A percentile compares a stretch with the other conserved stretches of the same genome.
Conservation (phyloP, 2,113 vertebrate genomes). For the Dascyllus trimaculatus region DNA sequence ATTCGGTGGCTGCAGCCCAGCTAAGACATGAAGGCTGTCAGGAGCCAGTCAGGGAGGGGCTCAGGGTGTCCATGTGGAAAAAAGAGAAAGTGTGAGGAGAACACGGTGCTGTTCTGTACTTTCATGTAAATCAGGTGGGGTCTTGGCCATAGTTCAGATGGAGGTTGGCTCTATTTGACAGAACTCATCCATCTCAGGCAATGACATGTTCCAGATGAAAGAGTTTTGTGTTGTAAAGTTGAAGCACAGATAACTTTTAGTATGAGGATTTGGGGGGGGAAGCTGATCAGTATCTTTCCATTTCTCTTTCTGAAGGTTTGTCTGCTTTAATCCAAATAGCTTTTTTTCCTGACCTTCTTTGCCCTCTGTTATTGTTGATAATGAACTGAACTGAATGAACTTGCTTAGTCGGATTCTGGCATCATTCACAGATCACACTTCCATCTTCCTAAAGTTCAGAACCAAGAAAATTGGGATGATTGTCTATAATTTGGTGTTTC, state of each 20-base stretch:
- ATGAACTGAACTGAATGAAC: not conserved
- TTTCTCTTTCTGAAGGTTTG: conserved; percentile 18
- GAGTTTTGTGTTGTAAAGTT: conserved; percentile 38
- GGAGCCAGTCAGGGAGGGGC: conserved; percentile 40
- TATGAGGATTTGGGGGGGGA: not conserved
- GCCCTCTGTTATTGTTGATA: conserved; percentile 9
- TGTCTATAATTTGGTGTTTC: conserved; percentile 4
- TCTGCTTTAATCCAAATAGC: conserved; percentile 19
- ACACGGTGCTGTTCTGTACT: conserved; percentile 17
- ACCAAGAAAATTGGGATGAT: not conserved
- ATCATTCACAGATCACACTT: not conserved
- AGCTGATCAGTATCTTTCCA: conserved; percentile 26
- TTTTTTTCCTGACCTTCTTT: conserved; percentile 26
- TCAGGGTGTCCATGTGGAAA: conserved; percentile 1
- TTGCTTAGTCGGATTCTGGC: not conserved
- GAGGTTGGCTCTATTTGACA: conserved; percentile 45
- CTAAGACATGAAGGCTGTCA: conserved; percentile 67
- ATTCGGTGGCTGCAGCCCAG: conserved; percentile 72
- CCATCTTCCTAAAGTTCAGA: not conserved
- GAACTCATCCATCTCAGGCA: conserved; percentile 50
- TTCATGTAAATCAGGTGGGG: conserved; percentile 53
- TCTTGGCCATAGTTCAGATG: conserved; percentile 52
- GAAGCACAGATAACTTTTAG: conserved; percentile 12
- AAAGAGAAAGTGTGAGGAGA: conserved; percentile 18
- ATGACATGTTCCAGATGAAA: conserved; percentile 40